Base-by-base conservation (phyloP, 2,888 invertebrate species). In the Drosophila prolongata region DNA sequence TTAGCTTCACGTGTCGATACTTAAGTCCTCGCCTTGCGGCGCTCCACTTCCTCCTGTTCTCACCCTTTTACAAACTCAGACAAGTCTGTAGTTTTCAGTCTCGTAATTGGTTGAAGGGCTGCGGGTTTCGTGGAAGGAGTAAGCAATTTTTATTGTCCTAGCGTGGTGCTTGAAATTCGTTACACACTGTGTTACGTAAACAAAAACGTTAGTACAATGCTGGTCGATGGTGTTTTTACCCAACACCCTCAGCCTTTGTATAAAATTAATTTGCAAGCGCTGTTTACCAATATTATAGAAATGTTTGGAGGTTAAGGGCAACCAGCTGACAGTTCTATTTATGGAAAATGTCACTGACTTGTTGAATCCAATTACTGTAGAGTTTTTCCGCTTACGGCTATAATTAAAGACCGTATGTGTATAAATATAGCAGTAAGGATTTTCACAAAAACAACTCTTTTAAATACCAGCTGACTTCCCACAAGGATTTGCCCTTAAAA, bases 1-100 rank as follows among this genome's bases (percentile, higher is more conserved):
- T 81, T 81, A 68, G 76, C 82, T 80, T 81, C 88, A 87, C 81
- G 81, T 81, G 81, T 62, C 87, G 73, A 78, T 78, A 76, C 65
- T 84, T 74, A 84, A 65, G 44, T 65, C 49, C 42, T 46, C 38
- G 5, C 14, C 43, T 37, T 3, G 5, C 16, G 9, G n/a, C 14
- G 34, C 6, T 30, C 30, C 35, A 9, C 35, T 14, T 14, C 24
- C 27, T 16, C 40, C 1, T 4, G 24, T 24, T 13, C n/a, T 24
- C 38, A 10, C 14, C 40, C 16, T 14, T 35, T 34, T 24, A n/a
- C 19, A 38, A 24, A 65, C 58, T 58, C 40, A 71, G 84, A 72
- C 78, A 68, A 69, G 80, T 87, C 75, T 84, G 73, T 65, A 78
- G 73, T 67, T 77, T 81, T 67, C 46, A 24, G 52, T n/a, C 38